Evolutionary conservation across 2,888 invertebrate genomes (phyloP).

Genomic region (Drosophila nr. fundita): DNA sequence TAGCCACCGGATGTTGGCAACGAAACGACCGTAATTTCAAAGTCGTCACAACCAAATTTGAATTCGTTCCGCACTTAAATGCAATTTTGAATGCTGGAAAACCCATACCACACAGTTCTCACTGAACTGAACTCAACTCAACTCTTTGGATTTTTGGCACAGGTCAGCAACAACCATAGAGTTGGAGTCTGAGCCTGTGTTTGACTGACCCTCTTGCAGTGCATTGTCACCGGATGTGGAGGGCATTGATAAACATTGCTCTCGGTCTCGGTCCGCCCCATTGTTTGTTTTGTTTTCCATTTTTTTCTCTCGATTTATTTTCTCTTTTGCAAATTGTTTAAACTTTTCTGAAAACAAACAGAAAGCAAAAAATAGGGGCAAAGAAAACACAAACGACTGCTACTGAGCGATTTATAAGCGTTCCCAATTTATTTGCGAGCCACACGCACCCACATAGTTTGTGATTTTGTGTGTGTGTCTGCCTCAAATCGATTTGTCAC

Average conservation of each 20-base stretch:
- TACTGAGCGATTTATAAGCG: slow-evolving; percentile 52
- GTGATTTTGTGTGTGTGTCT: not conserved
- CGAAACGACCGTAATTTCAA: slow-evolving; percentile 24
- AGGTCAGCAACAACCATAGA: slow-evolving; percentile 36
- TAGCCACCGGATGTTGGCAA: slow-evolving; percentile 41
- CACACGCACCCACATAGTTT: slow-evolving; percentile 21
- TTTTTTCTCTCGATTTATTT: slow-evolving; percentile 2
- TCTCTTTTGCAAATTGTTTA: slow-evolving; percentile 51
- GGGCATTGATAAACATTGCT: slow-evolving; percentile 15
- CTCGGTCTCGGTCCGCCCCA: slow-evolving; percentile 33
- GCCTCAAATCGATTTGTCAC: slow-evolving; percentile 54
- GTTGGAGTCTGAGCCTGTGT: slow-evolving; percentile 25
- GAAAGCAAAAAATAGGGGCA: slow-evolving; percentile 11
- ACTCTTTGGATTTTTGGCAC: slow-evolving; percentile 41
- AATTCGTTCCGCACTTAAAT: slow-evolving; percentile 43
- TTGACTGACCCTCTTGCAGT: slow-evolving; percentile 56
- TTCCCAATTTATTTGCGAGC: slow-evolving; percentile 32
- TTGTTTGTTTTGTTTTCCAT: slow-evolving; percentile 52
- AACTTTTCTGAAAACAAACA: slow-evolving; percentile 55
- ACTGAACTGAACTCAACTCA: slow-evolving; percentile 1
- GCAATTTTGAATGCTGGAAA: slow-evolving; percentile 37
- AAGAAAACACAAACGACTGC: slow-evolving; percentile 33
- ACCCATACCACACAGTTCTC: slow-evolving; percentile 19
- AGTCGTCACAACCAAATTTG: slow-evolving; percentile 13
- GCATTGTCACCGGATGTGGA: slow-evolving; percentile 70